Evolutionary conservation across 2,888 invertebrate genomes (phyloP).

Genomic region (Piscicola geometra): DNA sequence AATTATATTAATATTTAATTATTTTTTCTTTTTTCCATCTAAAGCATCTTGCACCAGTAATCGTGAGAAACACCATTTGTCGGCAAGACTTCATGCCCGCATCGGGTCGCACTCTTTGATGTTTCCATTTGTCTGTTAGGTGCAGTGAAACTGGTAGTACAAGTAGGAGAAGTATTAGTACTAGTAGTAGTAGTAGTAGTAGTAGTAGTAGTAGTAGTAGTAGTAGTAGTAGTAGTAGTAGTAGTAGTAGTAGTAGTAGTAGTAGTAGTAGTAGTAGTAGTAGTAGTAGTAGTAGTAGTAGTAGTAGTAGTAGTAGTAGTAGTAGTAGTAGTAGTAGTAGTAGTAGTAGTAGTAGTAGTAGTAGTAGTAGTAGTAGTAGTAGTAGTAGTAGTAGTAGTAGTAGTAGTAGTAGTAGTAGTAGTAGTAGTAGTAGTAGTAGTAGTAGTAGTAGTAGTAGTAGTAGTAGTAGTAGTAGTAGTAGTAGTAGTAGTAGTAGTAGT

Average conservation of each 20-base stretch:
- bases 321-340: constrained; percentile 20
- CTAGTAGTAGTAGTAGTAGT: too few relatives aligned
- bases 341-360: neutral
- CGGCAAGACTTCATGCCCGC: too few relatives aligned
- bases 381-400: neutral
- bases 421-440: neutral
- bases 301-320: constrained; percentile 24
- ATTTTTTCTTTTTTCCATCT: too few relatives aligned
- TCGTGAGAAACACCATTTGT: too few relatives aligned
- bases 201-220: too few relatives aligned
- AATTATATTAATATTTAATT: too few relatives aligned
- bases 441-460: neutral
- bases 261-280: constrained; percentile 24
- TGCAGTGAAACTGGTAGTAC: too few relatives aligned
- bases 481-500: neutral
- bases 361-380: neutral
- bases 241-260: neutral
- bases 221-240: too few relatives aligned
- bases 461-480: neutral
- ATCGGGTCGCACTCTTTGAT: too few relatives aligned
- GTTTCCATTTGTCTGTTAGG: too few relatives aligned
- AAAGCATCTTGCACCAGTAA: too few relatives aligned
- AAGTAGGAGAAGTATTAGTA: too few relatives aligned
- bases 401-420: neutral
- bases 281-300: constrained; percentile 24